Evolutionary conservation across 1,140 invertebrate genomes (phyloP), one percentile per base, ranked within the genome.

Genomic region (Lethocerus indicus): DNA sequence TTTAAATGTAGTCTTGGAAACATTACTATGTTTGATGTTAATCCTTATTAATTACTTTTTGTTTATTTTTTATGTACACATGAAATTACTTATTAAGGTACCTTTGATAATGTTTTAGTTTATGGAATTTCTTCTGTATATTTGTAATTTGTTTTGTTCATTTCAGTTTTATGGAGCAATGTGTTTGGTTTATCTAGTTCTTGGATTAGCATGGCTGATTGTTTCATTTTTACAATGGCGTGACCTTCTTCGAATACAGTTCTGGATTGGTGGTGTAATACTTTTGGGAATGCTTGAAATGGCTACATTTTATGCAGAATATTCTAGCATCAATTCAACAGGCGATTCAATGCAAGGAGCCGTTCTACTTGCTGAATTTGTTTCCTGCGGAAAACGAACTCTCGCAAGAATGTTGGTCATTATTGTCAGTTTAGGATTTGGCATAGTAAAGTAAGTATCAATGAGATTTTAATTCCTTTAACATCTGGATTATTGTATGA

Each of bases 251-350:
- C 69, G 89, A 41, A 85, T 95, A 26, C 91, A 95, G 69, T 93
- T 91, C 67, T 95, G 90, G 88, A 91, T 95, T 61, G 87, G 85
- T 6, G 87, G 73, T 29, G 87, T 93, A 32, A 87, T 91, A 49
- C 67, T 92, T 25, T 64, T 92, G 0, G 89, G 88, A 57, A 82
- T 87, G 79, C 56, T 86, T 9, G 83, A 84, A 63, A 84, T 79
- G 61, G 87, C 90, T 16, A 81, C 87, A 0, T 94, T 91, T 60
- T 88, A 90, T 63, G 87, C 81, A 0, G 88, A 93, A 63, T 91
- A 87, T 66, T 75, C 84, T 56, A 80, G 71, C 40, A 73, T 89
- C 27, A 85, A 86, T 61, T 71, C 71, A n/a, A 78, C 74, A 12
- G 87, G 87, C 1, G 58, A 69, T 37, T 74, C 81, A 32, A 40